Percentiles rank a stretch among this genome's conserved stretches.
Evolutionary conservation across 2,888 invertebrate species (phyloP).

Genomic region (Cerceris rybyensis): DNA sequence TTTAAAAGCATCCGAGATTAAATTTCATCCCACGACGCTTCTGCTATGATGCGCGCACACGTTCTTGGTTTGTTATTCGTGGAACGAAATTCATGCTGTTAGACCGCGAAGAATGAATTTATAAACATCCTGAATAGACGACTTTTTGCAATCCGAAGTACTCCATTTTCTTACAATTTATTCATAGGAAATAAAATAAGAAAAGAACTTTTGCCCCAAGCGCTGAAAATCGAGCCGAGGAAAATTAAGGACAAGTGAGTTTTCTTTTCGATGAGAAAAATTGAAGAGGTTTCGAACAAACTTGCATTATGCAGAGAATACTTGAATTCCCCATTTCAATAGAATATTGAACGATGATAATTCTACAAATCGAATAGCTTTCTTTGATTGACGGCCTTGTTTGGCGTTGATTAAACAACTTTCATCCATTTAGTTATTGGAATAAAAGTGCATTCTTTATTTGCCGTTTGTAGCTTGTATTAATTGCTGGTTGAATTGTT

Average conservation of each 20-base stretch:
- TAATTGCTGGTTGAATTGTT: too few species aligned
- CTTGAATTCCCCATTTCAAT: not conserved
- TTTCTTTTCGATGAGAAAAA: not conserved
- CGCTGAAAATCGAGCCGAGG: not conserved
- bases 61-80: constrained; percentile 6
- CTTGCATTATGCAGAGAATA: not conserved
- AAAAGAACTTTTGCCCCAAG: not conserved
- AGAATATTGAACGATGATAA: not conserved
- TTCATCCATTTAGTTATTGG: too few species aligned
- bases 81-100: not conserved
- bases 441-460: too few species aligned
- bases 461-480: too few species aligned
- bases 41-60: not conserved
- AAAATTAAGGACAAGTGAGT: not conserved
- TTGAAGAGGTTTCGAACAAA: not conserved
- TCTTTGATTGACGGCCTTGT: not conserved
- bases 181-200: not conserved
- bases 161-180: not conserved
- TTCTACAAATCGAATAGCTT: not conserved
- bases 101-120: not conserved
- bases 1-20: constrained; percentile 21
- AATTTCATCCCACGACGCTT: constrained; percentile 19
- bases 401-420: too few species aligned
- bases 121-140: not conserved
- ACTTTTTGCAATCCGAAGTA: not conserved